Percentiles rank a stretch among this genome's conserved stretches.
These are phyloP conservation scores for Marcusenius ussheri DNA, from an alignment of 2,113 vertebrate species.

Conservation along the genomic window DNA sequence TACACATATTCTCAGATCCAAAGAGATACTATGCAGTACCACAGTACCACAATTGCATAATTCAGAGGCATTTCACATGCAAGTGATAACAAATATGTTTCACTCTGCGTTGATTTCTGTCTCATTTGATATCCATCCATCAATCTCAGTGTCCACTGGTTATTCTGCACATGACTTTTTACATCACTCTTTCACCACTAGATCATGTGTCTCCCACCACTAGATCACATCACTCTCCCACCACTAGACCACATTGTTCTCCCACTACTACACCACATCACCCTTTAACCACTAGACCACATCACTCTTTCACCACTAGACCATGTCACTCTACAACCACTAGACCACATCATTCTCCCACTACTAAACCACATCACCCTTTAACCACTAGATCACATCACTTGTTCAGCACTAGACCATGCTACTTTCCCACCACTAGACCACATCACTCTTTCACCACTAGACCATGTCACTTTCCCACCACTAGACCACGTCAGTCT, in stretches of 20 bases:
- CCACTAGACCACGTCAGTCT: not conserved
- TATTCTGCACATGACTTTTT: not conserved
- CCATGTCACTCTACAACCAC: too few relatives aligned
- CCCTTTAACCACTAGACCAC: too few relatives aligned
- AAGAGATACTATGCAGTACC: not conserved
- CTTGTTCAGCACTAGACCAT: not conserved
- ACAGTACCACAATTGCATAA: not conserved
- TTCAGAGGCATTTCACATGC: not conserved
- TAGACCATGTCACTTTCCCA: not conserved
- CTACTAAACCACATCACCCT: too few relatives aligned
- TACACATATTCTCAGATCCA: not conserved
- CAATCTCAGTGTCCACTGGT: not conserved
- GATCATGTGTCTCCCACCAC: too few relatives aligned
- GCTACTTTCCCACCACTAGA: not conserved
- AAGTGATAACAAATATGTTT: not conserved
- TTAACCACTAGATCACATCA: not conserved
- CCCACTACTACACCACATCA: too few relatives aligned
- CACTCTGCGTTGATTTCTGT: not conserved
- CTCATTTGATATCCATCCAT: not conserved
- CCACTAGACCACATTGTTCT: not conserved
- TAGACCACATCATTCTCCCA: too few relatives aligned
- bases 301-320: too few relatives aligned
- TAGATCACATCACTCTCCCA: not conserved
- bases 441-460: not conserved
- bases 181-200: too few relatives aligned